phyloP scores from a whole-genome alignment of 2,888 invertebrate genomes.

The Drosophila pseudotakahashii region DNA sequence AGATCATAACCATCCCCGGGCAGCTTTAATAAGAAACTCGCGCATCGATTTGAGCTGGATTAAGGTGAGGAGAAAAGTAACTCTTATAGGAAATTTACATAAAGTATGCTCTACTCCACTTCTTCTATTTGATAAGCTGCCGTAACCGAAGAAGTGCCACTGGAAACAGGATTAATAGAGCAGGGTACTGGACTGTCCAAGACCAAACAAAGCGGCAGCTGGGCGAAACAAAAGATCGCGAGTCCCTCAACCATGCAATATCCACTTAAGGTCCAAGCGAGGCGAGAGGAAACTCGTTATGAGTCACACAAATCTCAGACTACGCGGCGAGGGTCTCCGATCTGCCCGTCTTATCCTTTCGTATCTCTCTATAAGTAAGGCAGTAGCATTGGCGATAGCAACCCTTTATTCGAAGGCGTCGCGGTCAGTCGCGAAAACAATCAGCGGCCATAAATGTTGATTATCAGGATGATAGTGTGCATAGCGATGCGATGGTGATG shows the following conservation, averaged over 20 bases:
- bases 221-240: constrained; percentile 65
- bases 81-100: constrained; percentile 64
- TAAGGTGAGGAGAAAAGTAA: constrained; percentile 46
- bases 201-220: constrained; percentile 72
- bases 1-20: constrained; percentile 16
- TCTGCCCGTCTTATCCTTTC: constrained; percentile 40
- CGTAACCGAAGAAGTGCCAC: constrained; percentile 67
- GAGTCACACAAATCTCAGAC: constrained; percentile 76
- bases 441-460: constrained; percentile 67
- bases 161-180: constrained; percentile 68
- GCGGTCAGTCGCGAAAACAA: constrained; percentile 77
- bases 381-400: constrained; percentile 21
- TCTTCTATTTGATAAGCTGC: constrained; percentile 56
- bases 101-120: constrained; percentile 60
- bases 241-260: constrained; percentile 68
- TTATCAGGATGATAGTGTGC: constrained; percentile 45
- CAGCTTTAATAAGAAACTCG: constrained; percentile 30
- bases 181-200: constrained; percentile 66
- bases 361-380: not conserved
- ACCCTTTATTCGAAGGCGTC: constrained; percentile 54
- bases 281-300: constrained; percentile 73
- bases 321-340: constrained; percentile 44
- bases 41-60: constrained; percentile 71
- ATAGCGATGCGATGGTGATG: constrained; percentile 9
- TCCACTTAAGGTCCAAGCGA: constrained; percentile 76